Evolutionary conservation across 2,797 vertebrate genomes (phyloP).

Genomic region (Siniperca obscura): DNA sequence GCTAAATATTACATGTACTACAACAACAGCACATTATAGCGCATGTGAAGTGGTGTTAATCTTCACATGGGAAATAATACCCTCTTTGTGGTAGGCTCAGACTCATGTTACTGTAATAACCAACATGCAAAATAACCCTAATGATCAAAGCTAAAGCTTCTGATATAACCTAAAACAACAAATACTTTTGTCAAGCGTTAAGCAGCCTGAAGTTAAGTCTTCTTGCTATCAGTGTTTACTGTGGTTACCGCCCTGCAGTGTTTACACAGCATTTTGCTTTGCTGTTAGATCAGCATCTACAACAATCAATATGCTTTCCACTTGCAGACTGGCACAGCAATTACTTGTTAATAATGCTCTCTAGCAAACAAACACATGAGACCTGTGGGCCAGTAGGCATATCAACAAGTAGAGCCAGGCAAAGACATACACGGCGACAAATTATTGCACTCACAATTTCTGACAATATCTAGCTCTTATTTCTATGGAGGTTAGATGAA

Average conservation of each 20-base stretch:
- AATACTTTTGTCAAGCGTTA: conserved; percentile 28
- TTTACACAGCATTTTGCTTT: conserved; percentile 51
- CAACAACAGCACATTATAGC: conserved; percentile 19
- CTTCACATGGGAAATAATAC: conserved; percentile 35
- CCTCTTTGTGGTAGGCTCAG: conserved; percentile 30
- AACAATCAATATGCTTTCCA: conserved; percentile 64
- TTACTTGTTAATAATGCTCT: conserved; percentile 58
- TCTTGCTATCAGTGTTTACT: conserved; percentile 36
- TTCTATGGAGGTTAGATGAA: neutral
- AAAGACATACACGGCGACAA: neutral
- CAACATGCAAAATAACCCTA: conserved; percentile 25
- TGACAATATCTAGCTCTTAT: neutral
- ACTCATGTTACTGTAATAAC: conserved; percentile 23
- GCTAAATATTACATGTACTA: conserved; percentile 2
- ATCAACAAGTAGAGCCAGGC: conserved; percentile 16
- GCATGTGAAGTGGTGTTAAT: conserved; percentile 45
- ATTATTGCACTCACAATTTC: neutral
- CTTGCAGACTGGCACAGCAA: conserved; percentile 49
- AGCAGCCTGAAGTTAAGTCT: conserved; percentile 36
- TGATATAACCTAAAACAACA: conserved; percentile 44
- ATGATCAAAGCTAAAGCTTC: conserved; percentile 32
- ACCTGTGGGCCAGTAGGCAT: conserved; percentile 14
- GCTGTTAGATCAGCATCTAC: conserved; percentile 50
- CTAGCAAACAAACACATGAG: conserved; percentile 41
- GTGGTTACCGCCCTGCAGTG: conserved; percentile 37